Percentiles rank a stretch among this genome's conserved stretches.
These are phyloP conservation scores for Tinea trinotella DNA, from an alignment of 2,888 invertebrate species.

Conservation along the genomic window DNA sequence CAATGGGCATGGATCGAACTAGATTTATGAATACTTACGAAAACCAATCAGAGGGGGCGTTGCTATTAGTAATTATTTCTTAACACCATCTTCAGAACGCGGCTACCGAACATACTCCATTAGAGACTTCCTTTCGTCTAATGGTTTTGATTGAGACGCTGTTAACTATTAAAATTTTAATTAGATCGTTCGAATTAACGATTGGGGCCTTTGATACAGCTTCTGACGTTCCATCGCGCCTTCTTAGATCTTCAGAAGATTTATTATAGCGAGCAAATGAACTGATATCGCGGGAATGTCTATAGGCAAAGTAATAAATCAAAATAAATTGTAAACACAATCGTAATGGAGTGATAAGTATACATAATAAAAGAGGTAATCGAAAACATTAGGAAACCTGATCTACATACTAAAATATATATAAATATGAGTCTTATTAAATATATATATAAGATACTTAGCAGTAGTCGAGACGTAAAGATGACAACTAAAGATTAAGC, in stretches of 20 bases:
- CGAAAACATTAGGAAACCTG: not conserved
- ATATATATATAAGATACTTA: not conserved
- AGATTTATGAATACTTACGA: conserved; percentile 60
- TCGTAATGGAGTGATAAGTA: conserved; percentile 1
- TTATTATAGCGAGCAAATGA: conserved; percentile 12
- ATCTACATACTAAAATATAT: not conserved
- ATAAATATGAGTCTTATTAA: too few relatives aligned
- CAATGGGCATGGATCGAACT: conserved; percentile 37
- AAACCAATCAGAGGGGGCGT: conserved; percentile 66
- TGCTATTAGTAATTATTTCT: conserved; percentile 63
- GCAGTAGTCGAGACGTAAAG: conserved; percentile 12
- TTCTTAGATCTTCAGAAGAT: conserved; percentile 14
- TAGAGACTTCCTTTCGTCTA: conserved; percentile 47
- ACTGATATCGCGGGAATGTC: conserved; percentile 11
- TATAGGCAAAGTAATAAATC: not conserved
- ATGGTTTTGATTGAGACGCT: conserved; percentile 54
- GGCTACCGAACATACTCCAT: conserved; percentile 50
- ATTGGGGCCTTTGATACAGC: conserved; percentile 21
- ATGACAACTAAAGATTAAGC: conserved; percentile 23
- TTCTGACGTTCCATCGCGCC: conserved; percentile 11
- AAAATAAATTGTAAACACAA: conserved; percentile 6
- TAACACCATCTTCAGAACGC: conserved; percentile 56
- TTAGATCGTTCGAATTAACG: conserved; percentile 37
- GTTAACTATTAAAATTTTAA: conserved; percentile 36
- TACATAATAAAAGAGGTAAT: not conserved